Evolutionary conservation across 2,113 vertebrate species (phyloP).

Genomic region (Dasyprocta punctata): DNA sequence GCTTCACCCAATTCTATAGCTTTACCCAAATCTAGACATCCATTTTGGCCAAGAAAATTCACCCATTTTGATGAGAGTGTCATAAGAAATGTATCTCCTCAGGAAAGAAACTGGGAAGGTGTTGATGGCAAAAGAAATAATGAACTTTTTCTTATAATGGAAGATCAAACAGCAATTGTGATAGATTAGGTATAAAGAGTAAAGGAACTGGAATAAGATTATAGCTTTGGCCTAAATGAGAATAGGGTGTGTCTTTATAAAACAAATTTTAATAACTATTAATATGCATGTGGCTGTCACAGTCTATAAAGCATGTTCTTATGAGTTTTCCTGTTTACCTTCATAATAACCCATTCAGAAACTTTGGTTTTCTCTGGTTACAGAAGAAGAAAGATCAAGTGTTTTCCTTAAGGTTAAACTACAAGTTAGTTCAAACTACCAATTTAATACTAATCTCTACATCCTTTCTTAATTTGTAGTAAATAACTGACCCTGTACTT

Average conservation of each 20-base stretch:
- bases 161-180: not conserved
- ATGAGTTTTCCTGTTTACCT: not conserved
- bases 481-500: not conserved
- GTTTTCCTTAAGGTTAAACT: conserved; percentile 6
- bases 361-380: not conserved
- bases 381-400: not conserved
- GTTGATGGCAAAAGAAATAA: not conserved
- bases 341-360: not conserved
- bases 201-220: not conserved
- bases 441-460: not conserved
- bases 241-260: not conserved
- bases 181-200: not conserved
- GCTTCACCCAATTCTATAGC: not conserved
- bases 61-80: not conserved
- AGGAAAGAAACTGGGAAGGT: not conserved
- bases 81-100: not conserved
- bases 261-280: not conserved
- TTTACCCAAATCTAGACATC: not conserved
- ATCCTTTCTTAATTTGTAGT: not conserved
- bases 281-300: not conserved
- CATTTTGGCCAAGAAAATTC: not conserved
- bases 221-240: not conserved
- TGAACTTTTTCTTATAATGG: not conserved
- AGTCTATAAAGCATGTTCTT: not conserved
- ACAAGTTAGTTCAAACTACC: not conserved